phyloP scores from a whole-genome alignment of 2,888 invertebrate species.

The Dugesia japonica region DNA sequence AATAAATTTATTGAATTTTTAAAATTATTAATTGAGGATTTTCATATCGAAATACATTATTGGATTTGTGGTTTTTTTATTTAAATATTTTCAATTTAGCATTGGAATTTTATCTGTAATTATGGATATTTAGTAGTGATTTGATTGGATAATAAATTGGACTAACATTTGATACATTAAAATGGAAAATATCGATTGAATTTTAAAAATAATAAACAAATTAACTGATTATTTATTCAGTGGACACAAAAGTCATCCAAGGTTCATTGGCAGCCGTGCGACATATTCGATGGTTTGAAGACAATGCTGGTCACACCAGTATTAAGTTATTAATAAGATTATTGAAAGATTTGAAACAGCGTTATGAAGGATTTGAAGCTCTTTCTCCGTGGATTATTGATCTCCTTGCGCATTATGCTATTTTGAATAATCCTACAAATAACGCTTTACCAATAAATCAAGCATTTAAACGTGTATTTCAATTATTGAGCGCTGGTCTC shows the following conservation, averaged over 20 bases:
- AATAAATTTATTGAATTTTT: no score
- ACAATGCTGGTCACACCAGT: conserved; percentile 85
- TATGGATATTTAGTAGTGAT: no score
- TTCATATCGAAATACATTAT: no score
- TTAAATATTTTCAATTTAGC: no score
- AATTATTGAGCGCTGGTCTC: conserved; percentile 75
- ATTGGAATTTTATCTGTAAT: no score
- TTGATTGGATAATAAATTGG: no score
- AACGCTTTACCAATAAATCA: conserved; percentile 78
- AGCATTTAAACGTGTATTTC: conserved; percentile 71
- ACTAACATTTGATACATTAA: no score
- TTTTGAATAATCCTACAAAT: conserved; percentile 81
- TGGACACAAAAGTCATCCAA: conserved; percentile 61
- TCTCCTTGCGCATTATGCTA: conserved; percentile 72
- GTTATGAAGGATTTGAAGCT: conserved; percentile 75
- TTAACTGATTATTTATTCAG: no score
- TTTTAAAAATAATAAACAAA: not conserved
- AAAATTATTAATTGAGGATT: no score
- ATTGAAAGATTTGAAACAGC: conserved; percentile 70
- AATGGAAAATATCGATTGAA: not conserved
- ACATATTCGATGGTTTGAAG: conserved; percentile 92
- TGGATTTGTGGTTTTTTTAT: no score
- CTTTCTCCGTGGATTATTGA: conserved; percentile 91
- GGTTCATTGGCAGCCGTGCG: conserved; percentile 79
- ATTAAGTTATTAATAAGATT: conserved; percentile 82